Evolutionary conservation across 2,888 invertebrate genomes (phyloP).

Genomic region (Dorcus parallelipipedus): DNA sequence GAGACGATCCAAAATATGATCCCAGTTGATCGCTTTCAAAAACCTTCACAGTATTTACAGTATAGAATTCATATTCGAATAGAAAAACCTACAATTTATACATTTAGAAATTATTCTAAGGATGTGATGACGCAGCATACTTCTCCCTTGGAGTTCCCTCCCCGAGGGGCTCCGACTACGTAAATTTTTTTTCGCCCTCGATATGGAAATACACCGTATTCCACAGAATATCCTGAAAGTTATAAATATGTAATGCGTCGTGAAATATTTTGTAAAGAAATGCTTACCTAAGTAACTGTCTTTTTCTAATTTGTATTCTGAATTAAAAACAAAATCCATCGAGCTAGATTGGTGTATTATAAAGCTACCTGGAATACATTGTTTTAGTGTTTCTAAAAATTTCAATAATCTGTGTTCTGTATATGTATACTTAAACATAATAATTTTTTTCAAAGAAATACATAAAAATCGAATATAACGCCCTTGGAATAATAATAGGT

Average conservation of each 20-base stretch:
- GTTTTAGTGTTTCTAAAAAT: no score
- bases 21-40: slow-evolving; percentile 7
- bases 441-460: no score
- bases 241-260: neutral
- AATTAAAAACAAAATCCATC: slow-evolving; percentile 5
- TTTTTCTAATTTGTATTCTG: slow-evolving; percentile 8
- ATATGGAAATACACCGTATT: slow-evolving; percentile 16
- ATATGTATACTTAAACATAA: no score
- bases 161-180: slow-evolving; percentile 21
- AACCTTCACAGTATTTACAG: slow-evolving; percentile 1
- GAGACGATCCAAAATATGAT: slow-evolving; percentile 18
- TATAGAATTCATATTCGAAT: slow-evolving; percentile 5
- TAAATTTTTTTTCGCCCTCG: slow-evolving; percentile 2
- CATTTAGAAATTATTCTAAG: neutral
- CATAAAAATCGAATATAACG: no score
- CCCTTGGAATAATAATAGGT: no score
- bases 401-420: no score
- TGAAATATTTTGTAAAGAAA: neutral
- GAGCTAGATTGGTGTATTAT: slow-evolving; percentile 5
- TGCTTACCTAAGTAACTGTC: slow-evolving; percentile 15
- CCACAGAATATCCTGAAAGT: slow-evolving; percentile 21
- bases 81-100: slow-evolving; percentile 7
- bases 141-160: slow-evolving; percentile 15
- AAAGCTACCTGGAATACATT: slow-evolving; percentile 6
- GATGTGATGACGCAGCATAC: slow-evolving; percentile 4